Conservation (phyloP, 2,797 vertebrate species). For the Coregonus suidteri region DNA sequence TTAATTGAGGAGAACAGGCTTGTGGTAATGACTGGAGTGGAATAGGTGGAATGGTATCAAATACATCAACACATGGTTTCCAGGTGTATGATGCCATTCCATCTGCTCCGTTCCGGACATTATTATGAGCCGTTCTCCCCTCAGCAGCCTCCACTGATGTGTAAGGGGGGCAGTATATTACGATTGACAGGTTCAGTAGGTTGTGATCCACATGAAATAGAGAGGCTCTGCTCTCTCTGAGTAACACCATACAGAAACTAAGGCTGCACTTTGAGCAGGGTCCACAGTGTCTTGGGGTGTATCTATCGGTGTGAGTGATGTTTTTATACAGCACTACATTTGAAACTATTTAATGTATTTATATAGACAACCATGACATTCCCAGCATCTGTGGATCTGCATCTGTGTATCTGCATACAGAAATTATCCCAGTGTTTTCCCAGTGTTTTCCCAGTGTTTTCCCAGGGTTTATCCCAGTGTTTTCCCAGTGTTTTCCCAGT, state of each 20-base stretch:
- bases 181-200: conserved; percentile 39
- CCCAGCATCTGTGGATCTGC: neutral
- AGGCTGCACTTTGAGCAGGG: neutral
- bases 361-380: neutral
- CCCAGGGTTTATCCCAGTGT: neutral
- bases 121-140: too few species aligned
- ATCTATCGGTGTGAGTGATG: too few species aligned
- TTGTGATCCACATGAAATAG: conserved; percentile 17
- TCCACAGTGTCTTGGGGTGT: too few species aligned
- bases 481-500: too few species aligned
- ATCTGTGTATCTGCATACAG: neutral
- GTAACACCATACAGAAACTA: conserved; percentile 1
- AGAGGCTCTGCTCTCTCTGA: neutral
- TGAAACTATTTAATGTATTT: neutral
- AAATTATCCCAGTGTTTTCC: neutral
- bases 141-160: too few species aligned
- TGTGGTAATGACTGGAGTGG: too few species aligned
- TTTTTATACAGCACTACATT: neutral
- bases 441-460: neutral
- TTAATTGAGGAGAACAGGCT: too few species aligned
- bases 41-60: too few species aligned
- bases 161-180: neutral
- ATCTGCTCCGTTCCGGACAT: too few species aligned
- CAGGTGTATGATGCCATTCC: too few species aligned
- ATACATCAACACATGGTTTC: too few species aligned